These are phyloP conservation scores for Xestia ashworthii DNA, from an alignment of 2,888 invertebrate species.

Conservation along the genomic window DNA sequence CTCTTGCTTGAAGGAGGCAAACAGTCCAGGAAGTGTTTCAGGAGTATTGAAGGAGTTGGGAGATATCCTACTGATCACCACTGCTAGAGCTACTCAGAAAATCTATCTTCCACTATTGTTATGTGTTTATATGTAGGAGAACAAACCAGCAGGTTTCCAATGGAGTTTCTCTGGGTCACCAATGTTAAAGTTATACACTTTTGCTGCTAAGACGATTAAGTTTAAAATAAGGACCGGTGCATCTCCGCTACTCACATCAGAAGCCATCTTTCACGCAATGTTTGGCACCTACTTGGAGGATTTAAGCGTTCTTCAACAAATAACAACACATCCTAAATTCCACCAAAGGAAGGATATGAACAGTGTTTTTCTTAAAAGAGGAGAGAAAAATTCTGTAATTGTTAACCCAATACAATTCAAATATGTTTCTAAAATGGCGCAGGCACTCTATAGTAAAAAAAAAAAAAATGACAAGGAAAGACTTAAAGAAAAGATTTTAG, in stretches of 20 bases:
- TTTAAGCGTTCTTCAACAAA: not conserved
- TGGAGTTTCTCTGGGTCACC: not conserved
- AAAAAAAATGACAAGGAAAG: too few relatives aligned
- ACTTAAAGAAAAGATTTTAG: too few relatives aligned
- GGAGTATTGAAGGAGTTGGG: not conserved
- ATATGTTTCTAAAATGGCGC: not conserved
- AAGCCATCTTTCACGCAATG: not conserved
- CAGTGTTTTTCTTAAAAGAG: not conserved
- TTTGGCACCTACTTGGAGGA: not conserved
- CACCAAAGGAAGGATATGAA: not conserved
- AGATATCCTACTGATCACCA: too few relatives aligned
- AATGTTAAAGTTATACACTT: not conserved
- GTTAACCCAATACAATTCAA: not conserved
- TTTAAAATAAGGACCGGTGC: not conserved
- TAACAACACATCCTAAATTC: not conserved
- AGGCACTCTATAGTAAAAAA: too few relatives aligned
- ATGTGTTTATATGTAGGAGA: not conserved
- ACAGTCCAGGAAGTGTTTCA: not conserved
- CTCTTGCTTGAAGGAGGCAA: not conserved
- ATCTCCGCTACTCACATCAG: not conserved
- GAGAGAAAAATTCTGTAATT: not conserved
- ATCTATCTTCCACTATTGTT: not conserved
- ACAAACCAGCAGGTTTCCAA: not conserved
- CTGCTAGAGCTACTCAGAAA: too few relatives aligned
- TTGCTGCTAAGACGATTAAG: not conserved